A percentile compares a stretch with the other conserved stretches of the same genome.
phyloP scores from a whole-genome alignment of 2,888 invertebrate genomes.

The Tolmerus cingulatus region DNA sequence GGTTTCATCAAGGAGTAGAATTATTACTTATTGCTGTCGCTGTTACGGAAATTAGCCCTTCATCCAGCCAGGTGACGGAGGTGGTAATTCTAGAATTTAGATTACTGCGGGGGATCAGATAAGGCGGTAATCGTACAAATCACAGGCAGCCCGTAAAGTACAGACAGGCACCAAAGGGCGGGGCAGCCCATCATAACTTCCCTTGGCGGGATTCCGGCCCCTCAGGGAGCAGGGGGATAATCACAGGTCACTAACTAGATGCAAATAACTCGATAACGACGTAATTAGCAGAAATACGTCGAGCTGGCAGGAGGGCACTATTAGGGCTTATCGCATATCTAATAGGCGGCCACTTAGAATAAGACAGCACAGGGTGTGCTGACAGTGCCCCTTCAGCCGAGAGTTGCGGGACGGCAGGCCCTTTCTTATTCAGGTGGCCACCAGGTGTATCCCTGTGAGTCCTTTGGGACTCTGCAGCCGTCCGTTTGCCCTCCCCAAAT shows the following conservation, averaged over 20 bases:
- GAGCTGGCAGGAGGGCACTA: background rate
- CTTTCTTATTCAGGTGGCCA: background rate
- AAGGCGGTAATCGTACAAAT: background rate
- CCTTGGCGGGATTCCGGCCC: background rate
- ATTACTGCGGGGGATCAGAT: background rate
- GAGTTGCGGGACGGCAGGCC: background rate
- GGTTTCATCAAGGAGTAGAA: background rate
- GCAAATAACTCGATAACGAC: slow-evolving; percentile 19
- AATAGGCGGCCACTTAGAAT: background rate
- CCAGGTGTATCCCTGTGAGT: background rate
- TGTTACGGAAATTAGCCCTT: background rate
- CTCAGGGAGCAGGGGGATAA: background rate
- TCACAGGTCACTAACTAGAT: slow-evolving; percentile 9
- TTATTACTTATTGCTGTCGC: background rate
- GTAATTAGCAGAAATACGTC: slow-evolving; percentile 7
- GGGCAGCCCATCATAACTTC: background rate
- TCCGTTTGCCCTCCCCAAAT: background rate
- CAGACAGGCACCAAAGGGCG: background rate
- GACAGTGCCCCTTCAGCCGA: background rate
- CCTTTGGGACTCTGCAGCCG: background rate
- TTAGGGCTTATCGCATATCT: slow-evolving; percentile 16
- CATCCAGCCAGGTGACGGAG: background rate
- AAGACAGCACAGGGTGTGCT: background rate
- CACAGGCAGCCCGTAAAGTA: background rate
- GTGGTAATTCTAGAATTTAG: background rate